Evolutionary conservation across 2,113 vertebrate species (phyloP), one percentile per base, ranked within the genome.

Genomic region (Orcinus orca): DNA sequence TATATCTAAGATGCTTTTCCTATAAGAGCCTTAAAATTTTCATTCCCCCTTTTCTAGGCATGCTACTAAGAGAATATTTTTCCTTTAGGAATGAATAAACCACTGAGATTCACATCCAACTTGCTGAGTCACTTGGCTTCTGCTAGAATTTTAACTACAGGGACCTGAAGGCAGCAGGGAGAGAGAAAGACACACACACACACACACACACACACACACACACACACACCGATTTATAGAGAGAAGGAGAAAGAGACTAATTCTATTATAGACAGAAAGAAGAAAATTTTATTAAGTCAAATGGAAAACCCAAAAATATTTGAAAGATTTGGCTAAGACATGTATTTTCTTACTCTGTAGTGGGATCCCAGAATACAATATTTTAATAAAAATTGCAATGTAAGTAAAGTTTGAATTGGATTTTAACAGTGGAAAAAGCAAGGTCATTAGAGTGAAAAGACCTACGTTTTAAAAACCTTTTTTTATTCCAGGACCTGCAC

Each of bases 61-160:
- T 5, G 29, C 29, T 94, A 25, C 83, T 81, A 93, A 97, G 93
- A 96, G 29, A 92, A 17, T 88, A 83, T 71, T 88, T 50, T 38
- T 81, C 36, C 47, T 74, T 82, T 58, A 92, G 90, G 44, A 68
- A 90, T 81, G 97, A 87, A 93, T 81, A 41, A 80, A 63, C 88
- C 58, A 79, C 33, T 21, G 36, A 86, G 11, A 93, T 47, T 36
- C 83, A 95, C 60, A 74, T 87, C 36, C 81, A 96, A 8, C 44
- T 98, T 97, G 86, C 53, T 96, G 94, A 97, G 89, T 96, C 96
- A 98, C 33, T 96, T 79, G 47, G 29, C 25, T 94, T 98, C 73
- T 86, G 9, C 65, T 81, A 95, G 90, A 95, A 95, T 98, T 97
- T 98, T 97, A 98, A 96, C 91, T 88, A 92, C 14, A 38, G 3